Evolutionary conservation across 1,140 invertebrate species (phyloP).

Genomic region (Sitobion miscanthi): DNA sequence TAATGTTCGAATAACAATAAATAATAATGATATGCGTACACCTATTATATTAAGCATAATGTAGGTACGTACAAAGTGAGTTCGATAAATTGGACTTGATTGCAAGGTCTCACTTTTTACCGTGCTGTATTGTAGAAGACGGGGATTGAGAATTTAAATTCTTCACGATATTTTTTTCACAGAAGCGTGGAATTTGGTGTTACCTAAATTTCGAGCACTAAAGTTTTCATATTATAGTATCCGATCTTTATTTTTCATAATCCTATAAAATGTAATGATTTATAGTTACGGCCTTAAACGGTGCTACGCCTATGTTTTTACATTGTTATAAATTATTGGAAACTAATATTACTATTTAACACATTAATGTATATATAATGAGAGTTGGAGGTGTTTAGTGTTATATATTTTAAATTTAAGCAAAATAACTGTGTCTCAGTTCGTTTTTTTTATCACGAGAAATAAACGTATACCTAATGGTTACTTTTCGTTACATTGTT

Average conservation of each 20-base stretch:
- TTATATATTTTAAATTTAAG: background rate
- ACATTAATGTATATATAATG: background rate
- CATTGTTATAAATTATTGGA: background rate
- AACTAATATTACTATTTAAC: background rate
- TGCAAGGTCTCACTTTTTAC: background rate
- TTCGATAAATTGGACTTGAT: background rate
- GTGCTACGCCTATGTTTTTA: background rate
- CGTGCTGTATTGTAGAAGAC: background rate
- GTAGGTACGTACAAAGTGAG: background rate
- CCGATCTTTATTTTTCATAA: background rate
- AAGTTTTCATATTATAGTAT: background rate
- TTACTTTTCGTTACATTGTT: background rate
- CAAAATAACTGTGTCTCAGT: background rate
- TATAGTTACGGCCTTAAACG: background rate
- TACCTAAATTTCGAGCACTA: background rate
- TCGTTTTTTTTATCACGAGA: background rate
- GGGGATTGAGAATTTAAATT: too few relatives aligned
- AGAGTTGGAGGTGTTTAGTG: background rate
- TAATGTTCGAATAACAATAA: background rate
- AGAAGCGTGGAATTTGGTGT: background rate
- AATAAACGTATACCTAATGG: background rate
- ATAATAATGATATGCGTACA: background rate
- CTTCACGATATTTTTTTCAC: background rate
- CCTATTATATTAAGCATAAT: background rate
- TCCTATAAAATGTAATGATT: background rate